phyloP scores from a whole-genome alignment of 2,113 vertebrate species.

The Xerus inauris region DNA sequence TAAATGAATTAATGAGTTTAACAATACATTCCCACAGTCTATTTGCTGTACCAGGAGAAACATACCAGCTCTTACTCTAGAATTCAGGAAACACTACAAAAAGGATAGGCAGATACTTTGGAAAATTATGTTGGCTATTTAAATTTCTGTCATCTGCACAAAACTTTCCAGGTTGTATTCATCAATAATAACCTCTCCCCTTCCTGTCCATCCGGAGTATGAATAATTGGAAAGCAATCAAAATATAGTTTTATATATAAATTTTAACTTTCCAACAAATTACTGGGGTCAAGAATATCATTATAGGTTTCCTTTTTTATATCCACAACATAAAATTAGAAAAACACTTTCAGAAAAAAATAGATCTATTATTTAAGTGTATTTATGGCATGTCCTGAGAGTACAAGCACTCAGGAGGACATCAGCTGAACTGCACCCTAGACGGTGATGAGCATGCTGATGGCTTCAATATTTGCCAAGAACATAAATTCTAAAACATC shows the following conservation, averaged over 20 bases:
- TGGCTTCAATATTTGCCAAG: neutral
- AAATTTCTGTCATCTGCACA: constrained; percentile 54
- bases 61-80: neutral
- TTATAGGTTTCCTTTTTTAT: neutral
- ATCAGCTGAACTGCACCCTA: neutral
- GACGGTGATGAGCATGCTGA: neutral
- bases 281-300: neutral
- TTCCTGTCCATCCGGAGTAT: constrained; percentile 54
- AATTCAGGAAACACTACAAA: neutral
- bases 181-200: neutral
- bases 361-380: neutral
- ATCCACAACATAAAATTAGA: neutral
- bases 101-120: neutral
- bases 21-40: neutral
- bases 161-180: constrained; percentile 51
- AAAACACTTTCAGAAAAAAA: constrained; percentile 48
- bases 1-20: neutral
- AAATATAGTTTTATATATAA: constrained; percentile 34
- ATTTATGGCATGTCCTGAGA: neutral
- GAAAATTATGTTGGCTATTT: constrained; percentile 35
- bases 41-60: neutral
- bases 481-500: constrained; percentile 44
- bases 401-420: neutral
- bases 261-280: constrained; percentile 51
- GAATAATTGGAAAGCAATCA: constrained; percentile 2